These are phyloP conservation scores for Podarcis siculus DNA, from an alignment of 2,797 vertebrate species.

Conservation along the genomic window DNA sequence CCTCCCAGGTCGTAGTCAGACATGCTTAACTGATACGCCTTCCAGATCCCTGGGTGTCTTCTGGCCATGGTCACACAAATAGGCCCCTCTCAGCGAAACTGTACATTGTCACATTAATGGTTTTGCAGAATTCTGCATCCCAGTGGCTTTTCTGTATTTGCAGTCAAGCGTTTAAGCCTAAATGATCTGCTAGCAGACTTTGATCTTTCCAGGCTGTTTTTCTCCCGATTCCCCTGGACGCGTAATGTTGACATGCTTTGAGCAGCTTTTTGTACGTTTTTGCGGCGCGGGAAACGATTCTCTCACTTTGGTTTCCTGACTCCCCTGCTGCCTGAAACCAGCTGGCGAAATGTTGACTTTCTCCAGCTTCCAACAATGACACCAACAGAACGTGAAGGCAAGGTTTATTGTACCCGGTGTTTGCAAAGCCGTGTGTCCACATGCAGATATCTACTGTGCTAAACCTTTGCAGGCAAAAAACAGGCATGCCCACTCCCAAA, in stretches of 20 bases:
- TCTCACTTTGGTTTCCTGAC: slow-evolving; percentile 30
- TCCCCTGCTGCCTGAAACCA: slow-evolving; percentile 19
- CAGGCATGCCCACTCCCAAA: not conserved
- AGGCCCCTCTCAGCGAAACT: not conserved
- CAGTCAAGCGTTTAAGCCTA: not conserved
- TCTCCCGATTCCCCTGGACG: slow-evolving; percentile 24
- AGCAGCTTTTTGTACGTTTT: not conserved
- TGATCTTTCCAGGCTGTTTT: slow-evolving; percentile 1
- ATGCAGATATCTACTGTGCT: not conserved
- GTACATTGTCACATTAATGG: not conserved
- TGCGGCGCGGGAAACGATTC: not conserved
- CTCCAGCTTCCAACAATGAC: not conserved
- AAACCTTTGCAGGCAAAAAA: not conserved
- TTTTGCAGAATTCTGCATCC: not conserved
- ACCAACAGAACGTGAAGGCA: not conserved
- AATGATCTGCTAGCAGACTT: slow-evolving; percentile 1
- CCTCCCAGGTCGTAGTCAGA: no score
- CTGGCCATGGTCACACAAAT: not conserved
- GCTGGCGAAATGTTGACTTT: not conserved
- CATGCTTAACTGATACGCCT: no score
- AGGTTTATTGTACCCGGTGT: not conserved
- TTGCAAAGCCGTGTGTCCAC: not conserved
- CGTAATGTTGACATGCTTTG: slow-evolving; percentile 2
- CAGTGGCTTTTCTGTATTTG: slow-evolving; percentile 12
- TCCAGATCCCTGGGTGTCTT: not conserved